Base-by-base conservation (phyloP, 2,797 vertebrate genomes). In the Rhyacichthys aspro region DNA sequence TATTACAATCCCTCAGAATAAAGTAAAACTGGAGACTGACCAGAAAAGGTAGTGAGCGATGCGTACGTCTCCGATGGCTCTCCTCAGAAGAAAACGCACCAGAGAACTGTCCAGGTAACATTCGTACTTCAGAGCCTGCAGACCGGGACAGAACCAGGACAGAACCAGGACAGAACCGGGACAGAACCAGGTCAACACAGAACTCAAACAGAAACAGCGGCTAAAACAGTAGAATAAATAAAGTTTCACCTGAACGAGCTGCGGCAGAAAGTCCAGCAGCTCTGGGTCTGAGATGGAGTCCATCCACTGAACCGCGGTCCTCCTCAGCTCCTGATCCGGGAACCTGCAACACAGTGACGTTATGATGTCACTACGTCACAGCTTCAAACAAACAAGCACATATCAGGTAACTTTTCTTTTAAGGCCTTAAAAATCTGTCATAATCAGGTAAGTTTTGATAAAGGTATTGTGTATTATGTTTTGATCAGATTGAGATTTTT, bases 41-140 rank as follows among this genome's bases (percentile, higher is more conserved):
- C 97, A 98, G 92, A 98, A 99, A 64, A 98, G 95, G 87, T 95
- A 95, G 89, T 99, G 97, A 2, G 95, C 96, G 46, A 98, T 88
- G 55, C 94, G 93, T 19, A 98, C 46, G 84, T 98, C 96, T 0
- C 93, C 94, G 2, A 98, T 93, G 0, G 96, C 95, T 84, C 97
- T 84, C 41, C 95, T 94, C 43, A 99, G 90, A 34, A 99, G 95
- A 88, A 99, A 98, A 5, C 96, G 93, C 55, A 98, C 94, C 81
- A 99, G 84, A 0, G 96, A 95, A 49, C 96, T 98, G 90, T 99
- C 97, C 85, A 99, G 91, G 88, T 99, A 98, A 72, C 96, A 98
- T 84, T 99, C 97, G 0, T 97, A 97, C 89, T 99, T 99, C 59
- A 99, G 85, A 5, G 97, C 96, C 97, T 98, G 66, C 9, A n/a